phyloP scores from a whole-genome alignment of 1,140 invertebrate species.

The Drosophila funebris region DNA sequence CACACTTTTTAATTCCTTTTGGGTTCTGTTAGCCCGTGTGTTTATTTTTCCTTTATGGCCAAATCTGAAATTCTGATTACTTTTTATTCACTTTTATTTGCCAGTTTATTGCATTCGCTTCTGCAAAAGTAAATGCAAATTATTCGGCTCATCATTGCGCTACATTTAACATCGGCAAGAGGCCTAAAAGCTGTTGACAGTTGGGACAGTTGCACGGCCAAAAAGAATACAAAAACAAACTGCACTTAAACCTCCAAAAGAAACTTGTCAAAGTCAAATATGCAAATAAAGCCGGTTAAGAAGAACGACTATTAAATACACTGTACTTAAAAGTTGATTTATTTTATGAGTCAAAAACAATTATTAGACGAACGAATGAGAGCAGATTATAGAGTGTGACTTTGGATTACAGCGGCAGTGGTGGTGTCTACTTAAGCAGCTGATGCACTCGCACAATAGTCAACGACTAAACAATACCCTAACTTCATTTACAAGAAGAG shows the following conservation, averaged over 20 bases:
- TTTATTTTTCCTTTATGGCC: conserved; percentile 46
- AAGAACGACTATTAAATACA: not conserved
- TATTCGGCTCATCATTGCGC: conserved; percentile 66
- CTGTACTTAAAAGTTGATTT: not conserved
- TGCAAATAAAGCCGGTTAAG: conserved; percentile 43
- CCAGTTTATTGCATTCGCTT: conserved; percentile 73
- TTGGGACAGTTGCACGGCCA: conserved; percentile 25
- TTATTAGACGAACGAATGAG: no score
- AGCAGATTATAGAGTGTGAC: no score
- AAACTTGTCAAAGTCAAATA: conserved; percentile 51
- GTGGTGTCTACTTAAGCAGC: no score
- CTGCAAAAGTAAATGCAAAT: conserved; percentile 73
- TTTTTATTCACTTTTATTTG: conserved; percentile 75
- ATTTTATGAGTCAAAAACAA: not conserved
- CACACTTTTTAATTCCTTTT: conserved; percentile 80
- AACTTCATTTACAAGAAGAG: no score
- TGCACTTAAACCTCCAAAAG: conserved; percentile 36
- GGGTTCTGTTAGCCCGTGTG: conserved; percentile 22
- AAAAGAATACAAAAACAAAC: not conserved
- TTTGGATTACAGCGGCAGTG: no score
- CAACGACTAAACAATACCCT: no score
- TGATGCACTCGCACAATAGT: no score
- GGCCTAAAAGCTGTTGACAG: conserved; percentile 72
- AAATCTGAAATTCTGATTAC: conserved; percentile 81
- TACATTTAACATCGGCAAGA: conserved; percentile 62